Evolutionary conservation across 2,888 invertebrate genomes (phyloP).

Genomic region (Stenodera caucasica): DNA sequence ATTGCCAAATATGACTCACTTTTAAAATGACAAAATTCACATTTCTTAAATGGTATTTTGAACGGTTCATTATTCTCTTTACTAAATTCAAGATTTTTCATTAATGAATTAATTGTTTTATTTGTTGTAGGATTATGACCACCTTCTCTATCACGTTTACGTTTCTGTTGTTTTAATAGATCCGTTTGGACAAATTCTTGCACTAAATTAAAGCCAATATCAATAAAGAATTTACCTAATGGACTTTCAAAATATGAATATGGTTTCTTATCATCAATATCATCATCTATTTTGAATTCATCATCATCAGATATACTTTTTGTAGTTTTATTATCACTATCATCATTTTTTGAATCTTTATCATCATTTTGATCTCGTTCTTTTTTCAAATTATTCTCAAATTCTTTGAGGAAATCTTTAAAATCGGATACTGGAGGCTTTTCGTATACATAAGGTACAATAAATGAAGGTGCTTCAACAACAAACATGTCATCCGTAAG

Average conservation of each 20-base stretch:
- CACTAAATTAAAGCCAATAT: conserved; percentile 87
- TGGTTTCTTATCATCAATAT: conserved; percentile 38
- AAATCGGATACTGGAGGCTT: conserved; percentile 81
- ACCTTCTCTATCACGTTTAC: conserved; percentile 75
- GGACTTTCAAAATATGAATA: conserved; percentile 81
- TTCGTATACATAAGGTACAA: conserved; percentile 91
- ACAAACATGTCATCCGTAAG: conserved; percentile 92
- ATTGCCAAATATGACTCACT: conserved; percentile 82
- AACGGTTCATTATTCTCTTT: conserved; percentile 80
- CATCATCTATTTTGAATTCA: conserved; percentile 57
- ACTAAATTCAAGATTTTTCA: conserved; percentile 82
- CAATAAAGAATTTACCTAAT: conserved; percentile 87
- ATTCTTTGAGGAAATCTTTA: conserved; percentile 69
- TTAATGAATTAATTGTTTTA: conserved; percentile 78
- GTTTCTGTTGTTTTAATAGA: conserved; percentile 81
- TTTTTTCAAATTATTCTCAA: conserved; percentile 57
- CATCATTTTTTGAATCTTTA: conserved; percentile 55
- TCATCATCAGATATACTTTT: conserved; percentile 60
- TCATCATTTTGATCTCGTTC: conserved; percentile 51
- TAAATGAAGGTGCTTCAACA: conserved; percentile 89
- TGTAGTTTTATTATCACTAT: conserved; percentile 50
- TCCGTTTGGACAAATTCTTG: conserved; percentile 95
- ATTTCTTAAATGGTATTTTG: conserved; percentile 74
- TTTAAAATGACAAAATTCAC: conserved; percentile 87
- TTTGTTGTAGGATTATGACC: conserved; percentile 71